Evolutionary conservation across 2,888 invertebrate species (phyloP).

Genomic region (Dryobotodes eremita): DNA sequence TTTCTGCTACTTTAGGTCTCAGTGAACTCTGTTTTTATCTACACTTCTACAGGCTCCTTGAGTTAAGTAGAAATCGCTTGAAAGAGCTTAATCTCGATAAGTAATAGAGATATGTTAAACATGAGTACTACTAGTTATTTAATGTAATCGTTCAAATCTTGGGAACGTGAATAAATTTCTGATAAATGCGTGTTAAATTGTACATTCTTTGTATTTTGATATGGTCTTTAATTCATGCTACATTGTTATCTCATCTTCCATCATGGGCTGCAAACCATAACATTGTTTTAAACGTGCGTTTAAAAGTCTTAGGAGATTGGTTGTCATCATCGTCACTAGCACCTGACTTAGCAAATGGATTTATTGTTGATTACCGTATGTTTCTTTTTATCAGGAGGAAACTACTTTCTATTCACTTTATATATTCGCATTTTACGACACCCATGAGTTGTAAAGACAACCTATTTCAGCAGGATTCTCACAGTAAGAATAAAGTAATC

Average conservation of each 20-base stretch:
- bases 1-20: conserved; percentile 17
- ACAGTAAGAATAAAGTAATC: conserved; percentile 3
- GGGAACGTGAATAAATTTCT: conserved; percentile 34
- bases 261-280: too few species aligned
- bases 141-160: conserved; percentile 53
- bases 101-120: conserved; percentile 38
- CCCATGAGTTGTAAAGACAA: neutral
- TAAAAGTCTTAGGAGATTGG: neutral
- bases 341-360: neutral
- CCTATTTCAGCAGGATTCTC: neutral
- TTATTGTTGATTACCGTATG: neutral
- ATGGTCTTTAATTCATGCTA: neutral
- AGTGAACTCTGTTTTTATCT: conserved; percentile 42
- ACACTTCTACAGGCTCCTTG: conserved; percentile 32
- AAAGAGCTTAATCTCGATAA: conserved; percentile 48
- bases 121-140: conserved; percentile 45
- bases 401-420: neutral
- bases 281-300: neutral
- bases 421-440: conserved; percentile 2
- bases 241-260: neutral
- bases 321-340: neutral
- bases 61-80: conserved; percentile 43
- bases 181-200: conserved; percentile 26
- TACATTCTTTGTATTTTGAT: conserved; percentile 1
- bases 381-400: neutral